Evolutionary conservation across 37 sponge, comb jelly and placozoan genomes (phyloP), one percentile per base, ranked within the genome.

Genomic region (Haliclona indistincta): DNA sequence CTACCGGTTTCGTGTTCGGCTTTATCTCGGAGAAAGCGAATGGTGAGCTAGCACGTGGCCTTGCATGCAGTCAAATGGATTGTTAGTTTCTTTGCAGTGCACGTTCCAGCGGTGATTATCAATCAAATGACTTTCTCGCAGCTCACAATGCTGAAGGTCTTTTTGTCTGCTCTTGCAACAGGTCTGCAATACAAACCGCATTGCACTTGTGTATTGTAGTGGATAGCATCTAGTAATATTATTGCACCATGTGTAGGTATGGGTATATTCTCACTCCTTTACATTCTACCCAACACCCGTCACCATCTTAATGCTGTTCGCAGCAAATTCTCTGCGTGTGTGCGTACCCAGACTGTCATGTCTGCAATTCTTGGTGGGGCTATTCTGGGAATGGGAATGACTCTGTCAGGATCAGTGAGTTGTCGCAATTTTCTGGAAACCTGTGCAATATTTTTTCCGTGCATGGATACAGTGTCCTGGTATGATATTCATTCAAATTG

Each of bases 401-500:
- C 86, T 34, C 42, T 89, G 20, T 64, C 81, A 55, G 90, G 90
- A 74, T 63, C 90, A 4, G 87, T 87, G 52, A 76, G 87, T 60
- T 5, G 28, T 20, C n/a, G 32, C 2, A 29, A 1, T 54, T 7
- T 40, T 38, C 42, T 39, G 34, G 25, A 1, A 42, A 22, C n/a
- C 3, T 40, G 20, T n/a, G n/a, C n/a, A n/a, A n/a, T n/a, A n/a
- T n/a, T n/a, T n/a, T n/a, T n/a, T n/a, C n/a, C n/a, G n/a, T n/a
- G n/a, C n/a, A n/a, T n/a, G n/a, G n/a, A n/a, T 75, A 3, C 51
- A 87, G 87, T 89, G 90, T 63, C 90, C 90, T 44, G 90, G 90
- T 23, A 89, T 84, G 90, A 81, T 84, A 3, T 20, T 84, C 10
- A 55, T 74, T 15, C 90, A 89, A 63, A 1, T 75, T 63, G 85